Conservation (phyloP, 2,113 vertebrate species). For the Cyphomyrus discorhynchus region DNA sequence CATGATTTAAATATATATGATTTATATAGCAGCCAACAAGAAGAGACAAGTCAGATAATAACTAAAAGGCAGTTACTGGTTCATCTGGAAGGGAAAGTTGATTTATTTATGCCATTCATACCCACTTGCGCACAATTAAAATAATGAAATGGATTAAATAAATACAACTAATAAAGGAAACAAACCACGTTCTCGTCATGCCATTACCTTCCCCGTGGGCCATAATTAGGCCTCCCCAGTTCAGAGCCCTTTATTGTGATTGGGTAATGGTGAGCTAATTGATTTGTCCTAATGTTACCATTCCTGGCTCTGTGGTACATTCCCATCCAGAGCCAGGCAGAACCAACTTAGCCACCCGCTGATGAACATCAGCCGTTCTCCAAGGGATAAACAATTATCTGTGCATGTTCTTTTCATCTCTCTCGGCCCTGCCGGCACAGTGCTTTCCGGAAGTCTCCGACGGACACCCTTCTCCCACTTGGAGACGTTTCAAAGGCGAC, state of each 20-base stretch:
- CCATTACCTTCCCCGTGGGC: conserved; percentile 60
- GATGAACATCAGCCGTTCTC: conserved; percentile 45
- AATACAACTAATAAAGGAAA: conserved; percentile 56
- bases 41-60: not conserved
- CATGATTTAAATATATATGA: not conserved
- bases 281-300: conserved; percentile 62
- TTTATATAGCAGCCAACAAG: not conserved
- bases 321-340: conserved; percentile 43
- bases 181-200: conserved; percentile 29
- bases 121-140: conserved; percentile 60
- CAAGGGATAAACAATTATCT: conserved; percentile 54
- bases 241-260: conserved; percentile 51
- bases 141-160: conserved; percentile 59
- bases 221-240: conserved; percentile 63
- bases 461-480: conserved; percentile 50
- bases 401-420: conserved; percentile 11
- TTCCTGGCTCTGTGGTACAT: conserved; percentile 46
- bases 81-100: conserved; percentile 58
- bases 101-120: conserved; percentile 52
- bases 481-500: conserved; percentile 52
- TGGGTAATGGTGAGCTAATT: conserved; percentile 63
- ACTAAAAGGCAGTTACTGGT: conserved; percentile 36
- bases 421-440: conserved; percentile 23
- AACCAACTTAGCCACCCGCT: conserved; percentile 53
- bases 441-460: conserved; percentile 47